A percentile compares a stretch with the other conserved stretches of the same genome.
These are phyloP conservation scores for Oceanodroma leucorhoa DNA, from an alignment of 2,797 vertebrate species.

Conservation along the genomic window DNA sequence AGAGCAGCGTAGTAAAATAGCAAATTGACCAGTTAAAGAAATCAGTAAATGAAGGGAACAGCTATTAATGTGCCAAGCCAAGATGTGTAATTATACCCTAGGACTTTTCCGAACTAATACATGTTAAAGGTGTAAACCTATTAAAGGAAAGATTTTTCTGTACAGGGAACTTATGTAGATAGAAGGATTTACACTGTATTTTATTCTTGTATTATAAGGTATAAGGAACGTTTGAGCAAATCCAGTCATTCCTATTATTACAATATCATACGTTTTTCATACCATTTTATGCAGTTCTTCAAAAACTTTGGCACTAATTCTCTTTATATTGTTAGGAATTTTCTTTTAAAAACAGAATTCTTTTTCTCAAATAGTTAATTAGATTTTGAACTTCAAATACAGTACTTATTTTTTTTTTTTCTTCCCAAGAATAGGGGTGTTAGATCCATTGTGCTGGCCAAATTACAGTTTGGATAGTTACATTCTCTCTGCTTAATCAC, in stretches of 20 bases:
- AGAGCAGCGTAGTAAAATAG: slow-evolving; percentile 41
- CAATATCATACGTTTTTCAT: slow-evolving; percentile 51
- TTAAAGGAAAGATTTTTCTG: slow-evolving; percentile 68
- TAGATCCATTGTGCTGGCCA: slow-evolving; percentile 65
- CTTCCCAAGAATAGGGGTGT: slow-evolving; percentile 59
- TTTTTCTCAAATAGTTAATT: slow-evolving; percentile 68
- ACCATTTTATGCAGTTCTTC: slow-evolving; percentile 32
- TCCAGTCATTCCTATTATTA: slow-evolving; percentile 66
- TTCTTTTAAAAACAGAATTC: slow-evolving; percentile 54
- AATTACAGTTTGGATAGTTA: slow-evolving; percentile 70
- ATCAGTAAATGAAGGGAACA: slow-evolving; percentile 66
- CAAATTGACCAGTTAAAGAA: slow-evolving; percentile 67
- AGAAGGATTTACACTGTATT: slow-evolving; percentile 64
- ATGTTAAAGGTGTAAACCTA: slow-evolving; percentile 69
- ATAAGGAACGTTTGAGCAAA: slow-evolving; percentile 59
- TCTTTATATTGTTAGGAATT: slow-evolving; percentile 57
- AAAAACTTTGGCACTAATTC: slow-evolving; percentile 63
- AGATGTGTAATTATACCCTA: slow-evolving; percentile 63
- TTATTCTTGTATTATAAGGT: slow-evolving; percentile 63
- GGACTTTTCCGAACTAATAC: slow-evolving; percentile 67
- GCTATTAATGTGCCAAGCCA: slow-evolving; percentile 66
- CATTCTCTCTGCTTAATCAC: slow-evolving; percentile 67
- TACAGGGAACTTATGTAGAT: slow-evolving; percentile 59
- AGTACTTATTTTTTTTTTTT: slow-evolving; percentile 15
- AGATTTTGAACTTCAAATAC: slow-evolving; percentile 67